Evolutionary conservation across 2,113 vertebrate genomes (phyloP), one percentile per base, ranked within the genome.

Genomic region (Myanophis thanlyinensis): DNA sequence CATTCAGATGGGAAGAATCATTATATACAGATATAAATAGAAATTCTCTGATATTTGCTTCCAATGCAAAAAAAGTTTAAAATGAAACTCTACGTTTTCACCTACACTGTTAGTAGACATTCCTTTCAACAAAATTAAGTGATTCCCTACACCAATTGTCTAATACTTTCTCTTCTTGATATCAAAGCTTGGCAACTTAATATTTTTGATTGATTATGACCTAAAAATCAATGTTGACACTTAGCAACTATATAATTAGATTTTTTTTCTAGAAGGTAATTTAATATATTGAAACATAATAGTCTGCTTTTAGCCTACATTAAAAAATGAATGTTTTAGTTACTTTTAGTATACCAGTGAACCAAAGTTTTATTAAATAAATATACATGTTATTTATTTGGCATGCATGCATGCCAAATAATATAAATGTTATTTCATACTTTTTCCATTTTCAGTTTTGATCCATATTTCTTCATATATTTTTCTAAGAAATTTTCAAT

Each of bases 1-100:
- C 89, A 80, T 93, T 95, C 94, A 94, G 91, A 95, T 35, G 73
- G 93, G 94, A 96, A 96, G 86, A 95, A 91, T 95, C 93, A 94
- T 95, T 93, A 93, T 47, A 91, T 86, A 54, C 88, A 12, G 73
- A 56, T 23, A 67, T 20, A 93, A 88, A 93, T 96, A 46, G 93
- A 93, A 93, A 94, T 3, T 49, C 49, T 13, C 25, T 93, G 86
- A 47, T 40, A 93, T 46, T 89, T 80, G 46, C 25, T 89, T 95
- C 4, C 27, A 85, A 3, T 20, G 91, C 87, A 84, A 91, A 93
- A 88, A 90, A 46, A 95, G 73, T 44, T 93, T 2, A 0, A 23
- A 73, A 3, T 27, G 15, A 22, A 96, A 92, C 44, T 44, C 30
- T 54, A 93, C 25, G 56, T 62, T 90, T 88, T 93, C n/a, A 1